These are phyloP conservation scores for Zingel zingel DNA, from an alignment of 2,113 vertebrate genomes.

Conservation along the genomic window DNA sequence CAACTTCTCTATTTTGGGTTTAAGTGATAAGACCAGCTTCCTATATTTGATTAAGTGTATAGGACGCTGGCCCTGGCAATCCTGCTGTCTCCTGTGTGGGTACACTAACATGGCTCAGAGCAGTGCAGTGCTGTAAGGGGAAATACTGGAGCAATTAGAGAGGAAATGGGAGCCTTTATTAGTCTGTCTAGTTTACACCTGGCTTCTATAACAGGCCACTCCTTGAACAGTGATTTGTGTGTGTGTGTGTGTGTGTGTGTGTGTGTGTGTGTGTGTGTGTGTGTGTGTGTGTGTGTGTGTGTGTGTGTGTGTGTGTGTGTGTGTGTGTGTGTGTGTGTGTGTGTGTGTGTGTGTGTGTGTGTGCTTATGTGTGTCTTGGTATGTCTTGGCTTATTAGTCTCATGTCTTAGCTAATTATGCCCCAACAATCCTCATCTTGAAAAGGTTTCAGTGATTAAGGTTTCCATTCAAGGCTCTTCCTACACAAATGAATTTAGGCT, in stretches of 20 bases:
- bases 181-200: conserved; percentile 79
- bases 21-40: neutral
- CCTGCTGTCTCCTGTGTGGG: conserved; percentile 50
- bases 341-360: conserved; percentile 35
- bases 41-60: conserved; percentile 1
- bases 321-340: conserved; percentile 27
- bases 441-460: conserved; percentile 39
- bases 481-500: conserved; percentile 1
- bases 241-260: conserved; percentile 34
- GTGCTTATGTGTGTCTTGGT: conserved; percentile 31
- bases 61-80: conserved; percentile 26
- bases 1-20: conserved; percentile 15
- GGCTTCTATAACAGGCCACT: conserved; percentile 73
- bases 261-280: conserved; percentile 33
- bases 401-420: conserved; percentile 45
- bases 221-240: conserved; percentile 46
- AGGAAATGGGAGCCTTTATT: conserved; percentile 80
- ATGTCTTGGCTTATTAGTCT: conserved; percentile 41
- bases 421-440: conserved; percentile 31
- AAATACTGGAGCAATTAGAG: conserved; percentile 73
- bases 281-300: conserved; percentile 31
- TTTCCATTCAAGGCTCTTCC: conserved; percentile 36
- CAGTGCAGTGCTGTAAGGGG: conserved; percentile 46
- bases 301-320: conserved; percentile 35
- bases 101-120: conserved; percentile 35